Conservation (phyloP, 2,888 invertebrate genomes). For the Zygaena filipendulae region DNA sequence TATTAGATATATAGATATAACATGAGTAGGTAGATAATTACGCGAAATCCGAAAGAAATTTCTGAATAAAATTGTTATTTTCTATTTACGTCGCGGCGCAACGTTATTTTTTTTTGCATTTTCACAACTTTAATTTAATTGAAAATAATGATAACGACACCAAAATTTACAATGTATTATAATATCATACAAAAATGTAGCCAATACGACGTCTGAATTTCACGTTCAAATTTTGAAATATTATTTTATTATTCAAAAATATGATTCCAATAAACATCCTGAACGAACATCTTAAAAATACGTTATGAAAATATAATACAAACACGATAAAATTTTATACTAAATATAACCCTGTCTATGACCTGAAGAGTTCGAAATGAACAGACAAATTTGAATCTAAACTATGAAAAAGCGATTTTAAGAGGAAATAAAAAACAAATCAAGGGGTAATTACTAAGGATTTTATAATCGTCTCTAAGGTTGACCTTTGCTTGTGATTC, state of each 20-base stretch:
- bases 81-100: too few species aligned
- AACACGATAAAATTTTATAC: conserved; percentile 69
- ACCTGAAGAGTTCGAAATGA: conserved; percentile 63
- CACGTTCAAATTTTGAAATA: too few species aligned
- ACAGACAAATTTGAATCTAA: conserved; percentile 44
- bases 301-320: conserved; percentile 68
- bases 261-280: conserved; percentile 63
- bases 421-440: conserved; percentile 33
- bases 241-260: conserved; percentile 65
- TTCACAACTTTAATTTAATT: too few species aligned
- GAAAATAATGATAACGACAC: too few species aligned
- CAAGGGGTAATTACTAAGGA: too few species aligned
- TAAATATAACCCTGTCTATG: conserved; percentile 70
- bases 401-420: conserved; percentile 59
- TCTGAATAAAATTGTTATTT: too few species aligned
- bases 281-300: conserved; percentile 68
- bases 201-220: conserved; percentile 47
- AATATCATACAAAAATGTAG: conserved; percentile 26
- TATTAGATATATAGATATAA: too few species aligned
- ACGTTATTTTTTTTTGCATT: too few species aligned
- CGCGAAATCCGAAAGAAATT: too few species aligned
- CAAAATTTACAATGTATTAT: conserved; percentile 22
- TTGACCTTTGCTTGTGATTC: too few species aligned
- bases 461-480: too few species aligned
- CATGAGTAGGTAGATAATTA: too few species aligned